phyloP scores from a whole-genome alignment of 2,113 vertebrate species.

The Cariama cristata region DNA sequence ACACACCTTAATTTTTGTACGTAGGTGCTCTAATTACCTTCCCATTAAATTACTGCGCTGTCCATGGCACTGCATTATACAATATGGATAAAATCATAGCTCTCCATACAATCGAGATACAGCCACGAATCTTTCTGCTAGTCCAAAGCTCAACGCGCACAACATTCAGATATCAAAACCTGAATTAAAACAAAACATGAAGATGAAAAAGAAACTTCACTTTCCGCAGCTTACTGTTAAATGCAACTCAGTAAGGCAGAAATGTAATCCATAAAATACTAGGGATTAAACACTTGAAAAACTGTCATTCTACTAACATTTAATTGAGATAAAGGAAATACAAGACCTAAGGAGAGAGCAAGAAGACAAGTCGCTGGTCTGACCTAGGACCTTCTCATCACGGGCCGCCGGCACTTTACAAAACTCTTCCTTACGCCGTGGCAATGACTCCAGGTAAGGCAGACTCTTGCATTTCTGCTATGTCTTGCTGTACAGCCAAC shows the following conservation, averaged over 20 bases:
- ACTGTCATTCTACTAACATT: neutral
- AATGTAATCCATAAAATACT: neutral
- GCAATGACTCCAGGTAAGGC: neutral
- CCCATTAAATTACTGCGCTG: too few species aligned
- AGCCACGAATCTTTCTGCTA: neutral
- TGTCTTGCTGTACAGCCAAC: neutral
- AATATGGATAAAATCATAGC: neutral
- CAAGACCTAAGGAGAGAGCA: neutral
- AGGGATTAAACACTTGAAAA: neutral
- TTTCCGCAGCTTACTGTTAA: neutral
- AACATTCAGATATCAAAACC: neutral
- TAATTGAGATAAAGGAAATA: neutral
- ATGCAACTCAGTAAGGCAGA: neutral
- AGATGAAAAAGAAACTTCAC: neutral
- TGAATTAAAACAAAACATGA: neutral
- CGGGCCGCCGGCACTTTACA: too few species aligned
- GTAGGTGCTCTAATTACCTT: neutral
- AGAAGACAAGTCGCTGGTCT: neutral
- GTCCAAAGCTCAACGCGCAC: neutral
- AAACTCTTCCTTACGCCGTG: neutral
- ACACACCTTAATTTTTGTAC: neutral
- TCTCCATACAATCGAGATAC: neutral
- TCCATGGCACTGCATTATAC: too few species aligned
- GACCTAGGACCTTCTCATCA: neutral
- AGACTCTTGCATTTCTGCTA: neutral